Evolutionary conservation across 2,113 vertebrate genomes (phyloP), one percentile per base, ranked within the genome.

Genomic region (Reinhardtius hippoglossoides): DNA sequence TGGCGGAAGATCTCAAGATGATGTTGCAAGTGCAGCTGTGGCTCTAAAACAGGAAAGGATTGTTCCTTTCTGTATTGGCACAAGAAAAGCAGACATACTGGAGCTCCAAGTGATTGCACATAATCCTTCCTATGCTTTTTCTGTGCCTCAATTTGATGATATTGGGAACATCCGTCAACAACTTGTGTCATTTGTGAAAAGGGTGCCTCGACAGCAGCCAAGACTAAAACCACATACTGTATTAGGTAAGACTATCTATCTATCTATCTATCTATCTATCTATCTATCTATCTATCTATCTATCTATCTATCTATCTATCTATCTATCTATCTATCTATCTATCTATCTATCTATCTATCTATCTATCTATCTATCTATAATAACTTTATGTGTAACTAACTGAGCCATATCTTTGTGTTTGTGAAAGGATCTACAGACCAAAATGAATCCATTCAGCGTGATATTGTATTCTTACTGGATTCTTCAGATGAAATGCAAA

Each of bases 401-500:
- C 37, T 61, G 9, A 67, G 18, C 3, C 52, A 68, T 44, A 60
- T 80, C 10, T 18, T 70, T 84, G 15, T 83, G 26, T 80, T 57
- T 88, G 50, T 83, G 35, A 75, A 73, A 87, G 86, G 61, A 80
- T 80, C 80, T 42, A 20, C 61, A 78, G 75, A 74, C 84, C 71
- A 67, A 72, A 79, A 57, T 54, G 54, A 82, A 80, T 87, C 75
- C 44, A 82, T 67, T 75, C 83, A 88, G 55, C 82, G 50, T 9
- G 93, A 94, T 77, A 44, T 95, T 82, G 94, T 95, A 15, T 94
- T 95, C 81, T 87, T 95, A 80, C 67, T 94, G 84, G 94, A 94
- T 80, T 92, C 92, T 15, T 92, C 94, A 9, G 92, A 95, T 83
- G 85, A 86, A 31, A 91, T 87, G 71, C 71, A 78, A 67, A 88